Conservation (phyloP, 2,797 vertebrate genomes). For the Scarus forsteni region DNA sequence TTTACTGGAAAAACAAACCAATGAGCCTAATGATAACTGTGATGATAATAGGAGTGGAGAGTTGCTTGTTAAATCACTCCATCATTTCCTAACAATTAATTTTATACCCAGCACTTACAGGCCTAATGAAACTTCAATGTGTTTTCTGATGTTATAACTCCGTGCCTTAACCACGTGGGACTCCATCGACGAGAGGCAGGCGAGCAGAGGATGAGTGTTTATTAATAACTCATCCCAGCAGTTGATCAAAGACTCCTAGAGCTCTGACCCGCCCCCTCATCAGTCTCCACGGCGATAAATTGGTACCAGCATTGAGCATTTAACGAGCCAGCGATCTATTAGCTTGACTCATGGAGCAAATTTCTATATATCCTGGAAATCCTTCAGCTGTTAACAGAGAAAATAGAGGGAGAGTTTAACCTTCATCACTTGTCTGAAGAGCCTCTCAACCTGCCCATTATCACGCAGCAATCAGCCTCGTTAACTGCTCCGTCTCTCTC, state of each 20-base stretch:
- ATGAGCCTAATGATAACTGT: constrained; percentile 6
- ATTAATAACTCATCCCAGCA: constrained; percentile 43
- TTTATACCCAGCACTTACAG: neutral
- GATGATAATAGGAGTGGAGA: neutral
- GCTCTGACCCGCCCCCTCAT: constrained; percentile 25
- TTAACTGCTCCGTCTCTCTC: constrained; percentile 19
- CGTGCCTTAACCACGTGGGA: neutral
- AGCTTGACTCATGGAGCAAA: constrained; percentile 3
- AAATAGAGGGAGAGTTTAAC: constrained; percentile 18
- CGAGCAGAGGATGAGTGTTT: constrained; percentile 14
- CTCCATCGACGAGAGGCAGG: neutral
- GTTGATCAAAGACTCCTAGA: constrained; percentile 37
- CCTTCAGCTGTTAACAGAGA: constrained; percentile 6
- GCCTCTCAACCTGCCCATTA: constrained; percentile 51
- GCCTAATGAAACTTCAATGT: neutral
- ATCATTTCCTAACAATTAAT: constrained; percentile 6
- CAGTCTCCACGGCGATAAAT: constrained; percentile 37
- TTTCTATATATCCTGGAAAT: constrained; percentile 29
- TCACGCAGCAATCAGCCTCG: constrained; percentile 48
- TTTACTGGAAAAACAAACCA: constrained; percentile 38
- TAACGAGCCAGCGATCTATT: constrained; percentile 31
- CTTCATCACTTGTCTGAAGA: constrained; percentile 56
- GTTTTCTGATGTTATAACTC: constrained; percentile 11
- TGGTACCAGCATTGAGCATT: constrained; percentile 24
- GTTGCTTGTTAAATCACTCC: neutral